Base-by-base conservation (phyloP, 2,797 vertebrate species). In the Onychomys torridus region DNA sequence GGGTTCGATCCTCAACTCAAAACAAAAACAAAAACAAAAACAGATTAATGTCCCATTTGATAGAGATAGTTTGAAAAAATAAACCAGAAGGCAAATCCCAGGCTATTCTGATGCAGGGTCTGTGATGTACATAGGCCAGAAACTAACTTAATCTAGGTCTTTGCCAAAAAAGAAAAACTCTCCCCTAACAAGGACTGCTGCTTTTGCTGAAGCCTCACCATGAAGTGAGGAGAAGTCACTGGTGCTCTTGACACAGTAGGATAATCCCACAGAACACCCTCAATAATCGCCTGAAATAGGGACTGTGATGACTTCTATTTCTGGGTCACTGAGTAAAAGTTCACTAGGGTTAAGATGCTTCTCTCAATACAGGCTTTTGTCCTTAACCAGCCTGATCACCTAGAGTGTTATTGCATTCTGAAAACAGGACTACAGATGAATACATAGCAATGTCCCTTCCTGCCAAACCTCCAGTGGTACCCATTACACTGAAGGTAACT, bases 271-370 rank as follows among this genome's bases (percentile, higher is more conserved):
- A 34, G 71, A 40, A 59, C 67, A 43, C 9, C 49, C 49, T 75
- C 77, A 92, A 89, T 32, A 87, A 59, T 55, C 29, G 9, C 63
- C 2, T 69, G 52, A 88, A 75, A 77, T 10, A 78, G 40, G 40
- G 34, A 37, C 13, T 94, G 43, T 46, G 55, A 77, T 91, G 55
- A 93, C 49, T 23, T 73, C 11, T 6, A 89, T 73, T 91, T 82
- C 82, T 59, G 76, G 78, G 55, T 43, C 46, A 91, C 83, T 21
- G 92, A 23, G 23, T 46, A 19, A 84, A 93, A 81, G 29, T n/a
- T 76, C 84, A 34, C 21, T 61, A 49, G 32, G n/a, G 89, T 83
- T 59, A 76, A 75, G 69, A 87, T 63, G 78, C 55, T 92, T 94
- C 40, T 91, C 67, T 79, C 69, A 59, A 73, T 49, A n/a, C 6